Conservation (phyloP, 2,888 invertebrate genomes). For the Aplocera efformata region DNA sequence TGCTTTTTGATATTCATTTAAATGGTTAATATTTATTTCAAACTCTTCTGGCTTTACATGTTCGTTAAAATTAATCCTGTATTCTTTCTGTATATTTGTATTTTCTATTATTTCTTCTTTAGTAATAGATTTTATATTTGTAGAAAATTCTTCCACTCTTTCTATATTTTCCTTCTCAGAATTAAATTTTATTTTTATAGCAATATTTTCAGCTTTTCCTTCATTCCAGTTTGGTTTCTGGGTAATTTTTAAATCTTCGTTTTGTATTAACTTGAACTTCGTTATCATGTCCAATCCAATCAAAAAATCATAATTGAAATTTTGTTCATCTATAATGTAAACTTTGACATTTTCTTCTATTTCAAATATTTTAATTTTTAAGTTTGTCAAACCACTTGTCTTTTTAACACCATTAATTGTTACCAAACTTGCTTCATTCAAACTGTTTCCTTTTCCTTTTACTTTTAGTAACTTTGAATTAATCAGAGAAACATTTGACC, state of each 20-base stretch:
- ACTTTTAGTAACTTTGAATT: constrained; percentile 28
- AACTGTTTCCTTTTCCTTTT: no score
- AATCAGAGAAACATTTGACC: constrained; percentile 36
- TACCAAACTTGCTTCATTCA: constrained; percentile 19
- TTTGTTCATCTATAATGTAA: constrained; percentile 26
- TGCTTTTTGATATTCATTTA: constrained; percentile 7
- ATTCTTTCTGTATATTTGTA: neutral
- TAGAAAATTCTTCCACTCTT: no score
- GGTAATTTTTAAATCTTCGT: constrained; percentile 27
- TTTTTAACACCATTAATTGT: constrained; percentile 24
- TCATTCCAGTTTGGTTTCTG: no score
- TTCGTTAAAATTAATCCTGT: constrained; percentile 26
- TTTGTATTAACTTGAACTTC: constrained; percentile 28
- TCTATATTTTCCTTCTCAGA: no score
- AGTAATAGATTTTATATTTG: neutral
- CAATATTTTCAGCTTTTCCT: no score
- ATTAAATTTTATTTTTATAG: no score
- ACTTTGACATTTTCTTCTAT: constrained; percentile 25
- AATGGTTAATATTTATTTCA: constrained; percentile 8
- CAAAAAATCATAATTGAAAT: constrained; percentile 33
- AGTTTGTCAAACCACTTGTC: constrained; percentile 10
- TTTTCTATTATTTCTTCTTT: constrained; percentile 1
- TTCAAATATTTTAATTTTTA: constrained; percentile 19
- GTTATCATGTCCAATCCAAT: constrained; percentile 31
- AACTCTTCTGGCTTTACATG: constrained; percentile 15